A percentile compares a stretch with the other conserved stretches of the same genome.
Evolutionary conservation across 2,113 vertebrate genomes (phyloP).

Genomic region (Eptatretus burgeri): DNA sequence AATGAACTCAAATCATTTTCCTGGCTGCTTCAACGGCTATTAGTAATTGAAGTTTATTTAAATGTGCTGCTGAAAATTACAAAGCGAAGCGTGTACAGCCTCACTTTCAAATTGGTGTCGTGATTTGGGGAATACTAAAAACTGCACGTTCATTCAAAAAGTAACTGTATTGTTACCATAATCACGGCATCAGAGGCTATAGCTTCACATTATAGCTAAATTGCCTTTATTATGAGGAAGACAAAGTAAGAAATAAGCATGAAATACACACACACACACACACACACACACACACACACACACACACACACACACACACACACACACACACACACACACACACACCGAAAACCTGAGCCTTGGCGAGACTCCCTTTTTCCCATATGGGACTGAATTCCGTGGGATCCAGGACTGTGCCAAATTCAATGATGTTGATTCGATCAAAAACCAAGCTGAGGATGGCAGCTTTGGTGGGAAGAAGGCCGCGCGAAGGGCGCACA

Average conservation of each 20-base stretch:
- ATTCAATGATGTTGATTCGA: too few relatives aligned
- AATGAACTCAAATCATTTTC: constrained; percentile 5
- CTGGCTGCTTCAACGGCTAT: constrained; percentile 5
- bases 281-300: too few relatives aligned
- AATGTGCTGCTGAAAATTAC: constrained; percentile 6
- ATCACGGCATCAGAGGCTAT: background rate
- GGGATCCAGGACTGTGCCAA: too few relatives aligned
- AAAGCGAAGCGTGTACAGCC: background rate
- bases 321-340: too few relatives aligned
- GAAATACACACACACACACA: too few relatives aligned
- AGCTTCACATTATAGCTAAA: background rate
- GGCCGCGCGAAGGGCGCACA: too few relatives aligned
- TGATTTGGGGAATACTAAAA: background rate
- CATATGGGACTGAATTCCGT: too few relatives aligned
- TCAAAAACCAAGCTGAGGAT: too few relatives aligned
- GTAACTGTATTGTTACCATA: constrained; percentile 2
- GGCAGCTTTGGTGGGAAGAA: too few relatives aligned
- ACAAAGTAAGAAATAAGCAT: background rate
- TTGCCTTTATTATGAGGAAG: background rate
- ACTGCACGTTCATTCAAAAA: background rate
- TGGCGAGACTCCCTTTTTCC: too few relatives aligned
- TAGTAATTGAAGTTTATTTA: constrained; percentile 6
- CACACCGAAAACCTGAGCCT: too few relatives aligned
- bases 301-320: too few relatives aligned
- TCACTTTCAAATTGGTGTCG: background rate